Conservation (phyloP, 2,888 invertebrate genomes). For the Cremastobaeus sp. region DNA sequence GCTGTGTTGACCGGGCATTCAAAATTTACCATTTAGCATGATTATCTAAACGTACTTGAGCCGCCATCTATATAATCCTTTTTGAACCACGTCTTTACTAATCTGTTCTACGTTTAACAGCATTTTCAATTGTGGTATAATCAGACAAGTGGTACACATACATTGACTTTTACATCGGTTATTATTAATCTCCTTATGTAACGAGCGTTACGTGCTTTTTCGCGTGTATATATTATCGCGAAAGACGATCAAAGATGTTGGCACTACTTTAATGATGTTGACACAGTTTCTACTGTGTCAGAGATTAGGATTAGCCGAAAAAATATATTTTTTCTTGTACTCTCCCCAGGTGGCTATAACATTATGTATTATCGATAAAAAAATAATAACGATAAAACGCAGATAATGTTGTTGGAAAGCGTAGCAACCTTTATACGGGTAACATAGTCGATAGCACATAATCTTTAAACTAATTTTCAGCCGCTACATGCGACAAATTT, state of each 20-base stretch:
- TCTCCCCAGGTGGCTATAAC: no score
- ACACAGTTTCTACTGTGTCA: slow-evolving; percentile 6
- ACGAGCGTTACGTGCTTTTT: slow-evolving; percentile 42
- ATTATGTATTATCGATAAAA: slow-evolving; percentile 6
- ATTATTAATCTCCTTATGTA: slow-evolving; percentile 46
- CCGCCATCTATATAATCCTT: no score
- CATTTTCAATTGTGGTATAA: no score
- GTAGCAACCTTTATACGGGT: slow-evolving; percentile 7
- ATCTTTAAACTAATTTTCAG: slow-evolving; percentile 8
- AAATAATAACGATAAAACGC: slow-evolving; percentile 30
- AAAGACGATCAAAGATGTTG: slow-evolving; percentile 31
- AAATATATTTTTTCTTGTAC: slow-evolving; percentile 27
- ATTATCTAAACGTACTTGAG: no score
- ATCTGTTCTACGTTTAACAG: no score
- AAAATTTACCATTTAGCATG: no score
- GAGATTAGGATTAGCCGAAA: slow-evolving; percentile 35
- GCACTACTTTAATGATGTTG: slow-evolving; percentile 30
- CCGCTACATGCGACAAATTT: slow-evolving; percentile 9
- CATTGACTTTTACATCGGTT: slow-evolving; percentile 7
- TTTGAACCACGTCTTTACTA: no score
- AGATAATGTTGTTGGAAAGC: slow-evolving; percentile 13
- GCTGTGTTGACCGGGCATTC: no score
- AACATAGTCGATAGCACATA: slow-evolving; percentile 6
- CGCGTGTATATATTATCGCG: slow-evolving; percentile 18
- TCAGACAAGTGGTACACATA: not conserved